phyloP scores from a whole-genome alignment of 2,113 vertebrate species.

The Sinocyclocheilus rhinocerous region DNA sequence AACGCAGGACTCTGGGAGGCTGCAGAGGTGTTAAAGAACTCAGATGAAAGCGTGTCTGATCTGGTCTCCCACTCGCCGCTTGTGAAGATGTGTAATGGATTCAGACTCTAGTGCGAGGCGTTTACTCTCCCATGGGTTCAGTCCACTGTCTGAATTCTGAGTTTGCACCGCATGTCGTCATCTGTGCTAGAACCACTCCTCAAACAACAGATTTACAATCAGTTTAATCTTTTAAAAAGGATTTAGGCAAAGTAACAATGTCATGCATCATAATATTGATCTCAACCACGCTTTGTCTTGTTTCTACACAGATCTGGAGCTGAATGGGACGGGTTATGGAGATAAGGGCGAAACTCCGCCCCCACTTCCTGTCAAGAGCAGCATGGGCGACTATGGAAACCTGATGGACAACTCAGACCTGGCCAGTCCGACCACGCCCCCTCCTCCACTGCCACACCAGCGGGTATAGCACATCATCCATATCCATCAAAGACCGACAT shows the following conservation, averaged over 20 bases:
- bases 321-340: constrained; percentile 82
- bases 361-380: constrained; percentile 91
- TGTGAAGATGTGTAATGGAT: constrained; percentile 16
- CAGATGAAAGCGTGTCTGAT: background rate
- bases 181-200: constrained; percentile 5
- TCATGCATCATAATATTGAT: background rate
- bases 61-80: background rate
- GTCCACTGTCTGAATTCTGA: constrained; percentile 19
- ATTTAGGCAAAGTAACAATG: background rate
- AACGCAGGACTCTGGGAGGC: background rate
- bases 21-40: constrained; percentile 3
- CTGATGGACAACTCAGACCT: constrained; percentile 87
- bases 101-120: background rate
- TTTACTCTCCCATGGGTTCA: background rate
- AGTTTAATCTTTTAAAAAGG: background rate
- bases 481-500: too few relatives aligned
- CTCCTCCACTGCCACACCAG: constrained; percentile 82
- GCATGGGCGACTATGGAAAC: constrained; percentile 90
- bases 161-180: constrained; percentile 51
- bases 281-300: background rate
- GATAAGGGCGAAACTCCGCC: constrained; percentile 85
- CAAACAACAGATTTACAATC: background rate
- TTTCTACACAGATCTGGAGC: constrained; percentile 70
- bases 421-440: constrained; percentile 80
- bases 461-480: constrained; percentile 73